These are phyloP conservation scores for Centruroides sculpturatus DNA, from an alignment of 1,140 invertebrate genomes.

Conservation along the genomic window DNA sequence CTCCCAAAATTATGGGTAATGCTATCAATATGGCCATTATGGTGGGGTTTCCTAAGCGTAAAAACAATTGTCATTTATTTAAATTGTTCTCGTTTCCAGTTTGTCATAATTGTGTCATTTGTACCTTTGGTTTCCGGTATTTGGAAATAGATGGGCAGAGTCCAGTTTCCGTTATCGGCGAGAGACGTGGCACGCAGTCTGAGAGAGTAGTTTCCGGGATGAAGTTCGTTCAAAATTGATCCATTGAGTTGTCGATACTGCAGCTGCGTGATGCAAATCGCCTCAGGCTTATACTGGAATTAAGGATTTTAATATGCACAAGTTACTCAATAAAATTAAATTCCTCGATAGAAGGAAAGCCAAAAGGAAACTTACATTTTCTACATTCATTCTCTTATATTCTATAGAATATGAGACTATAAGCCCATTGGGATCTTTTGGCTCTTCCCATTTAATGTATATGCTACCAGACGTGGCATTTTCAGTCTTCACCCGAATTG, in stretches of 20 bases:
- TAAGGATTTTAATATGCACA: no score
- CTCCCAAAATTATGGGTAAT: no score
- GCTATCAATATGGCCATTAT: no score
- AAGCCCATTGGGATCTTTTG: constrained; percentile 65
- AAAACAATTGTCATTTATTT: no score
- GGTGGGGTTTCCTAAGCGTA: no score
- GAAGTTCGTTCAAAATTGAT: constrained; percentile 19
- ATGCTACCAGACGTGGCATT: constrained; percentile 27
- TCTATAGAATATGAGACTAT: constrained; percentile 67
- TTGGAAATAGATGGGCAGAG: constrained; percentile 42
- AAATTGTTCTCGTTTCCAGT: no score
- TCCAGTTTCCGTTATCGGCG: constrained; percentile 54
- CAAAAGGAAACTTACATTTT: not conserved
- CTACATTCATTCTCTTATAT: constrained; percentile 36
- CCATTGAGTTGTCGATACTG: constrained; percentile 29
- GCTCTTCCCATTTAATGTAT: constrained; percentile 54
- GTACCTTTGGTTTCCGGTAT: no score
- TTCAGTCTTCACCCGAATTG: constrained; percentile 12
- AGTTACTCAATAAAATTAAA: no score
- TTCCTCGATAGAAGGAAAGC: no score
- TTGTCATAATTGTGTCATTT: no score
- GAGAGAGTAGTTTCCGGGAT: constrained; percentile 62
- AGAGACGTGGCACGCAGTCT: constrained; percentile 60
- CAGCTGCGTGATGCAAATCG: constrained; percentile 41
- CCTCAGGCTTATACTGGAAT: constrained; percentile 22